phyloP scores from a whole-genome alignment of 2,797 vertebrate species.

The Heterohyrax brucei region DNA sequence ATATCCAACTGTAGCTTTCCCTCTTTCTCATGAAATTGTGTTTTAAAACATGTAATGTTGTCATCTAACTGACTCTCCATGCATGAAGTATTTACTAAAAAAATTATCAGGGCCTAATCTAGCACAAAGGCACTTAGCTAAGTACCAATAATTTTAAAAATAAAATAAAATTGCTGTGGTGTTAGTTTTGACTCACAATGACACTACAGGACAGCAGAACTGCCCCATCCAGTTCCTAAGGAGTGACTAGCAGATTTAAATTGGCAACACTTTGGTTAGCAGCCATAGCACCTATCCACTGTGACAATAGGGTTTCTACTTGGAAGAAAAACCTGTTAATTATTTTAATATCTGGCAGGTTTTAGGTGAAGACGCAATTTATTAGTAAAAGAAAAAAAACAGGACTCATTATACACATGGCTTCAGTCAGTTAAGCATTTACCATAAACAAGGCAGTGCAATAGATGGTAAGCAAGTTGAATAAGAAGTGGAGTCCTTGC shows the following conservation, averaged over 20 bases:
- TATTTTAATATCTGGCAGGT: neutral
- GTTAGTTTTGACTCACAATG: too few relatives aligned
- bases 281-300: too few relatives aligned
- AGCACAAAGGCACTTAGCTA: slow-evolving; percentile 28
- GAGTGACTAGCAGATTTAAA: too few relatives aligned
- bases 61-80: neutral
- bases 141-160: too few relatives aligned
- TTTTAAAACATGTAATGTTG: neutral
- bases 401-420: neutral
- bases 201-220: too few relatives aligned
- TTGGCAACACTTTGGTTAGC: too few relatives aligned
- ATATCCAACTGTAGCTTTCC: neutral
- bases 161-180: too few relatives aligned
- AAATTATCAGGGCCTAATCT: neutral
- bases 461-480: neutral
- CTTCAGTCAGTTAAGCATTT: neutral
- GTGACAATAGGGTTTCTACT: too few relatives aligned
- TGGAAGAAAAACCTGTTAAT: slow-evolving; percentile 31
- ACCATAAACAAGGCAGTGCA: neutral
- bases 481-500: neutral
- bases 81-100: slow-evolving; percentile 28
- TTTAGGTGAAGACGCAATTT: neutral
- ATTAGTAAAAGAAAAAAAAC: neutral
- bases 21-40: neutral
- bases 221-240: too few relatives aligned